phyloP scores from a whole-genome alignment of 2,113 vertebrate genomes.

The Hiodon alosoides region DNA sequence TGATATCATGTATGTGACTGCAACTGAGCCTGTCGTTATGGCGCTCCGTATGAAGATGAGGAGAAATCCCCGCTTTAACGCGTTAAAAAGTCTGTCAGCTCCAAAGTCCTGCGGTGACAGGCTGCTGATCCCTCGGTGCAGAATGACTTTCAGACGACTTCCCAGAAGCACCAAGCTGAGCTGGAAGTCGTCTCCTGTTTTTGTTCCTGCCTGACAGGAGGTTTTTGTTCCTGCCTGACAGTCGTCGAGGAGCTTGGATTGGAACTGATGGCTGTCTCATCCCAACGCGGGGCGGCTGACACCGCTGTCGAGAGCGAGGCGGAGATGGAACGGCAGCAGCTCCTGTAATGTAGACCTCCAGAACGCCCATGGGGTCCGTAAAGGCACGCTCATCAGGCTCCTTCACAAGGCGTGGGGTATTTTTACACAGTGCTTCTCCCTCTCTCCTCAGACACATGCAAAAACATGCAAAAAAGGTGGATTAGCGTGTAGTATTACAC shows the following conservation, averaged over 20 bases:
- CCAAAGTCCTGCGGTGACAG: not conserved
- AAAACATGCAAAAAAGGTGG: no score
- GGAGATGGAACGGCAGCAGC: not conserved
- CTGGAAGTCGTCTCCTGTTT: not conserved
- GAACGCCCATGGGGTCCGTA: no score
- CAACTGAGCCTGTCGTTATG: not conserved
- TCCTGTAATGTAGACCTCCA: not conserved
- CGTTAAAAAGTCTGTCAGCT: constrained; percentile 4
- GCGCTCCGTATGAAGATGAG: not conserved
- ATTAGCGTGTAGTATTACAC: no score
- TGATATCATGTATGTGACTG: no score
- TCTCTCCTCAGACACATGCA: no score
- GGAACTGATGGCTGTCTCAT: constrained; percentile 9
- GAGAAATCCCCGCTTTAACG: not conserved
- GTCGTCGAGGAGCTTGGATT: constrained; percentile 1
- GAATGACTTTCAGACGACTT: constrained; percentile 17
- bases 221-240: not conserved
- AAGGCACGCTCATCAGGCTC: no score
- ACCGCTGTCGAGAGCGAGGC: not conserved
- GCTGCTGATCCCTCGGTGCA: not conserved
- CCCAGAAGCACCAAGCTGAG: not conserved
- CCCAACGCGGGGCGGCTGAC: not conserved
- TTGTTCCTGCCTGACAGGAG: not conserved
- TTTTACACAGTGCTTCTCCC: no score
- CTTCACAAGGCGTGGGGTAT: no score